These are phyloP conservation scores for Dascyllus trimaculatus DNA, from an alignment of 2,113 vertebrate genomes.

Conservation along the genomic window DNA sequence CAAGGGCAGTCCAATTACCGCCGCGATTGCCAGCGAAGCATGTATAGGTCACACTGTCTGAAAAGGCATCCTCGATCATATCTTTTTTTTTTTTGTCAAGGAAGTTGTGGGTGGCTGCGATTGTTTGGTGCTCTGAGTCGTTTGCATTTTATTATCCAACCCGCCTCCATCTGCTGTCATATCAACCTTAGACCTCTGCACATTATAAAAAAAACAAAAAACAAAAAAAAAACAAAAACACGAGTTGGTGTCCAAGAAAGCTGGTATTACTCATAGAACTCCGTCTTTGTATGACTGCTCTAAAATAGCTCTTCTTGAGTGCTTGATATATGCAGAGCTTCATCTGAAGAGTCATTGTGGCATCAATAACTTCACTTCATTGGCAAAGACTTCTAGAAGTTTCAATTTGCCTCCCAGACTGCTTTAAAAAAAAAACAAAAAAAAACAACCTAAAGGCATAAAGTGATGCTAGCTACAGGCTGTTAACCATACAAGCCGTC, in stretches of 20 bases:
- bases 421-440: too few species aligned
- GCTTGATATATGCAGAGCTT: conserved; percentile 8
- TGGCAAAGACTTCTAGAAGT: conserved; percentile 23
- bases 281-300: not conserved
- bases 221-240: not conserved
- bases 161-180: conserved; percentile 52
- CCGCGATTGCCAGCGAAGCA: not conserved
- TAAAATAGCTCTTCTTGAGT: conserved; percentile 43
- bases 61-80: conserved; percentile 9
- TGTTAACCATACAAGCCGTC: conserved; percentile 30
- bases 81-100: conserved; percentile 2
- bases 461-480: conserved; percentile 32
- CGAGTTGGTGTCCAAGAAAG: conserved; percentile 4
- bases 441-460: conserved; percentile 48
- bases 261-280: conserved; percentile 27
- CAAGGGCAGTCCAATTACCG: not conserved
- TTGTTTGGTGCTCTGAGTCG: conserved; percentile 17
- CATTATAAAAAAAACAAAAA: conserved; percentile 2
- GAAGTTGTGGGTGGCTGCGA: conserved; percentile 32
- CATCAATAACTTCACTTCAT: conserved; percentile 1
- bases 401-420: conserved; percentile 34
- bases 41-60: conserved; percentile 1
- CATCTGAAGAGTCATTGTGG: not conserved
- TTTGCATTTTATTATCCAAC: conserved; percentile 45
- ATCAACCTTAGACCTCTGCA: conserved; percentile 34